A percentile compares a stretch with the other conserved stretches of the same genome.
Conservation (phyloP, 2,113 vertebrate genomes). For the Phylloscopus trochilus region DNA sequence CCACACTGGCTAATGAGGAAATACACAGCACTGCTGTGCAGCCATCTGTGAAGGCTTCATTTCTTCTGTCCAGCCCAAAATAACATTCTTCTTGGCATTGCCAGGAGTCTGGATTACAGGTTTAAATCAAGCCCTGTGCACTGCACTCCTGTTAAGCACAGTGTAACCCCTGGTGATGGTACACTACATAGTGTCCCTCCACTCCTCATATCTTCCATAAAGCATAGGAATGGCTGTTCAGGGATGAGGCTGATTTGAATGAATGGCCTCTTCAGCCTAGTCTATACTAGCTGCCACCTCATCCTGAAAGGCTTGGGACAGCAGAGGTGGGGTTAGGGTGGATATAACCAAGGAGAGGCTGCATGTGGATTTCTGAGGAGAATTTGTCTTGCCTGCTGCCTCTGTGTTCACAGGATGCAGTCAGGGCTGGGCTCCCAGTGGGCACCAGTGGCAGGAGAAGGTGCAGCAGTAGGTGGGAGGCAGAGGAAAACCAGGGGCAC, state of each 20-base stretch:
- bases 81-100: not conserved
- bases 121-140: not conserved
- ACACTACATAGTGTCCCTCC: not conserved
- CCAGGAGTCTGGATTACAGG: not conserved
- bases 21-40: not conserved
- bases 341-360: not conserved
- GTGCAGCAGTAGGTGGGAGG: not conserved
- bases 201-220: not conserved
- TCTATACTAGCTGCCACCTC: not conserved
- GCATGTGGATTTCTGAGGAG: not conserved
- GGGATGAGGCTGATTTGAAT: not conserved
- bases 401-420: not conserved
- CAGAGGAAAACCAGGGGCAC: not conserved
- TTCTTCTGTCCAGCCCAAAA: not conserved
- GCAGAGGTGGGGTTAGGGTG: not conserved
- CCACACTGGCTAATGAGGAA: not conserved
- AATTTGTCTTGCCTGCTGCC: too few species aligned
- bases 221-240: not conserved
- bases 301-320: not conserved
- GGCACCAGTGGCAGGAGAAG: not conserved
- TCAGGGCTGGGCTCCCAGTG: not conserved
- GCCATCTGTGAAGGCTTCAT: not conserved
- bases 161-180: not conserved
- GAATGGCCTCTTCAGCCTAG: not conserved
- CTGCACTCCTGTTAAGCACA: not conserved